These are phyloP conservation scores for Callipepla californica DNA, from an alignment of 2,113 vertebrate species.

Conservation along the genomic window DNA sequence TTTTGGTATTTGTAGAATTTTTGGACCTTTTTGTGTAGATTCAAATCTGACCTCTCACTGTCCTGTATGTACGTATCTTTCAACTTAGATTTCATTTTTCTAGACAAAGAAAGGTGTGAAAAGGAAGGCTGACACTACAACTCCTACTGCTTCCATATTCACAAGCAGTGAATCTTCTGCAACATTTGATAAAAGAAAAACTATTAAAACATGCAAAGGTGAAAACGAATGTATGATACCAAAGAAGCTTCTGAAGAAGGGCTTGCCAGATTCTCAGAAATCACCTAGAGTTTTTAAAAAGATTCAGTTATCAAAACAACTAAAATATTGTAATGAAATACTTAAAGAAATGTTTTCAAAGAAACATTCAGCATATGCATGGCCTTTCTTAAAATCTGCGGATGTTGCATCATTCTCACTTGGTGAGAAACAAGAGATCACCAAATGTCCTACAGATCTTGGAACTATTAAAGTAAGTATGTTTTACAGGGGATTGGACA, in stretches of 20 bases:
- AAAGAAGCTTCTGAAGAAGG: constrained; percentile 78
- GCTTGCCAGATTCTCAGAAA: constrained; percentile 76
- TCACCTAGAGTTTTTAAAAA: constrained; percentile 68
- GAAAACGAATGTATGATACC: constrained; percentile 62
- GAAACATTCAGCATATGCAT: constrained; percentile 86
- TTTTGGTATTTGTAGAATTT: neutral
- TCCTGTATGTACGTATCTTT: neutral
- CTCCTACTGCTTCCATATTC: constrained; percentile 67
- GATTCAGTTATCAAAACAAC: constrained; percentile 76
- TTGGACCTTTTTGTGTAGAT: neutral
- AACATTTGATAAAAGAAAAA: constrained; percentile 51
- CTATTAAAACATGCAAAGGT: constrained; percentile 55
- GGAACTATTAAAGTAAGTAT: constrained; percentile 86
- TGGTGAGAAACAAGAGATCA: constrained; percentile 81
- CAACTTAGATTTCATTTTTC: neutral
- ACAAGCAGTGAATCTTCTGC: constrained; percentile 67
- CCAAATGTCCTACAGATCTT: constrained; percentile 88
- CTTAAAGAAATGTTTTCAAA: constrained; percentile 91
- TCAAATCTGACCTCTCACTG: neutral
- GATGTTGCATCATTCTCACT: constrained; percentile 77
- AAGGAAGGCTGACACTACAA: constrained; percentile 86
- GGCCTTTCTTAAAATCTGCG: constrained; percentile 89
- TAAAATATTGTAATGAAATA: constrained; percentile 84
- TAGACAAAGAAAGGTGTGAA: constrained; percentile 87
- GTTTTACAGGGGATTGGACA: neutral